Evolutionary conservation across 64 coral and sea anemone genomes (phyloP).

Genomic region (Cladopsammia gracilis): DNA sequence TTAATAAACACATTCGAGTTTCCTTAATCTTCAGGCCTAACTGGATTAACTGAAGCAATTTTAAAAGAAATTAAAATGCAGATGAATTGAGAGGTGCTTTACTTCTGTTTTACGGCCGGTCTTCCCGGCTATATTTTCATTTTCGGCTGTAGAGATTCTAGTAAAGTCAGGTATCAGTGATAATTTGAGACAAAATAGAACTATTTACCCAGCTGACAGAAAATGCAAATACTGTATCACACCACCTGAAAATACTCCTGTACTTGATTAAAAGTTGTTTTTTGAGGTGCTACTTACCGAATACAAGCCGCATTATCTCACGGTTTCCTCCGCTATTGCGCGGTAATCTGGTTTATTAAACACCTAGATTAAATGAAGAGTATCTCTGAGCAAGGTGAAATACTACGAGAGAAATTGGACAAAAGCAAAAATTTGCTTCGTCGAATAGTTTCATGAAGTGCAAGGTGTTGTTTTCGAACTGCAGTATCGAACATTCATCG

Average conservation of each 20-base stretch:
- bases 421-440: too few relatives aligned
- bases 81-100: not conserved
- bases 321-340: not conserved
- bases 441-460: too few relatives aligned
- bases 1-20: slow-evolving; percentile 2
- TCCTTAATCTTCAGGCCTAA: slow-evolving; percentile 5
- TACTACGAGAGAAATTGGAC: not conserved
- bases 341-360: slow-evolving; percentile 2
- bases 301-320: slow-evolving; percentile 19
- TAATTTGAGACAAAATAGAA: not conserved
- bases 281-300: not conserved
- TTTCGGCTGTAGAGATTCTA: too few relatives aligned
- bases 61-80: not conserved
- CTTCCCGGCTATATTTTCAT: too few relatives aligned
- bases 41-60: not conserved
- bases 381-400: not conserved
- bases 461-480: too few relatives aligned
- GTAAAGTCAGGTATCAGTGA: too few relatives aligned
- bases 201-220: not conserved
- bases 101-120: not conserved
- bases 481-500: too few relatives aligned
- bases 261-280: not conserved
- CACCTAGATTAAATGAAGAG: not conserved
- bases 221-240: not conserved
- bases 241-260: not conserved